Base-by-base conservation (phyloP, 2,888 invertebrate genomes). In the Drosophila yooni region DNA sequence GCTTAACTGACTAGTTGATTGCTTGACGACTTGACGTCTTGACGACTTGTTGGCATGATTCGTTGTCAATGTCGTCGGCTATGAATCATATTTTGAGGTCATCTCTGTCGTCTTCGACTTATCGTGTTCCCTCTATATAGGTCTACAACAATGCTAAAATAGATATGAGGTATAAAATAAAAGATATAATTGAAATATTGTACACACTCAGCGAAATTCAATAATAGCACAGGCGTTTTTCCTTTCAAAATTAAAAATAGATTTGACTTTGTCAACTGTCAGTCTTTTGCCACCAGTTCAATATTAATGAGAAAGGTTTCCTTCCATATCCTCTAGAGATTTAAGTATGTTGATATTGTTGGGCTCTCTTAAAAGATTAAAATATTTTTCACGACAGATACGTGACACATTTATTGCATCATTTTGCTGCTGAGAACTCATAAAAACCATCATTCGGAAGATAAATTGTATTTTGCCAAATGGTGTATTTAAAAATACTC, bases 41-140 rank as follows among this genome's bases (percentile, higher is more conserved):
- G 71, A 50, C 29, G 62, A 59, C 11, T 51, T 70, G 60, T 48
- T 63, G 46, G 66, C 31, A 56, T 75, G 71, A 64, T 48, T 54
- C 57, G 60, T 52, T 71, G 80, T 78, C 80, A 79, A 76, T 79
- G 63, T 54, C 61, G 61, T 56, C 58, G 61, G 58, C 54, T 59
- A 76, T 79, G 71, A 79, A 78, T 76, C 76, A 72, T 64, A 65
- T 80, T 76, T 79, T 68, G 64, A 72, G 72, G 76, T 79, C 78
- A 80, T 62, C 43, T 60, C 29, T 46, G 61, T 50, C 57, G 18
- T 59, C 79, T 43, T 21, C 38, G 10, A 50, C 50, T 54, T 79
- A 36, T 65, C 61, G 27, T 59, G 57, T 66, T 66, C 59, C 65
- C 57, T 60, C 15, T 51, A 43, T 56, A 27, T 64, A 38, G 34